phyloP scores from a whole-genome alignment of 2,797 vertebrate genomes.

The Anguilla megastoma region DNA sequence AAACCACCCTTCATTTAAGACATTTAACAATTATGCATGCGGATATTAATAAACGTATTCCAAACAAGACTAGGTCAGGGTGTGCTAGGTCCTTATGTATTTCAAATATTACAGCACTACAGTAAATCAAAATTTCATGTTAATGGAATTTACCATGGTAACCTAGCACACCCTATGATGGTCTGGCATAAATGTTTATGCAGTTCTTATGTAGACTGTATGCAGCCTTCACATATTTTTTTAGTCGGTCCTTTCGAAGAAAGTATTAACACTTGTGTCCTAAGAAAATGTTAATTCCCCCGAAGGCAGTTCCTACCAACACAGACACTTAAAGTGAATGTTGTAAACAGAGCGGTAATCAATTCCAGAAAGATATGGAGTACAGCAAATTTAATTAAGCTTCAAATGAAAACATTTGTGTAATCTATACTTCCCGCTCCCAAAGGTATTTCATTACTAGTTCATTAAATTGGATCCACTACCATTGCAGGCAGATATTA shows the following conservation, averaged over 20 bases:
- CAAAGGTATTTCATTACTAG: conserved; percentile 12
- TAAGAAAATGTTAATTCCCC: not conserved
- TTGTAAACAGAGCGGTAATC: not conserved
- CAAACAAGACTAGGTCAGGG: not conserved
- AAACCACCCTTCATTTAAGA: not conserved
- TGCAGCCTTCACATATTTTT: not conserved
- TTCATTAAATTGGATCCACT: conserved; percentile 7
- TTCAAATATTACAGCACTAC: not conserved
- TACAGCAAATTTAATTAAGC: conserved; percentile 20
- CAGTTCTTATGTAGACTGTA: not conserved
- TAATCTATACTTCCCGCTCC: conserved; percentile 13
- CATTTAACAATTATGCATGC: not conserved
- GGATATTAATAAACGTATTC: not conserved
- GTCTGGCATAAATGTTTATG: not conserved
- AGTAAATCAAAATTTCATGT: not conserved
- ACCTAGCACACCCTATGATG: not conserved
- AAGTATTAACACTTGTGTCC: not conserved
- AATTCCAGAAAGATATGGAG: conserved; percentile 11
- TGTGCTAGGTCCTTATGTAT: not conserved
- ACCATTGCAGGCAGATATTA: conserved; percentile 10
- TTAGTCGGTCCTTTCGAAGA: not conserved
- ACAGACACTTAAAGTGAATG: not conserved
- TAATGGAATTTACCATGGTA: not conserved
- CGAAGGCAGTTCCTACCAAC: not conserved
- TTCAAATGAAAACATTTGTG: conserved; percentile 16